Conservation (phyloP, 2,888 invertebrate species). For the Apoderus coryli region DNA sequence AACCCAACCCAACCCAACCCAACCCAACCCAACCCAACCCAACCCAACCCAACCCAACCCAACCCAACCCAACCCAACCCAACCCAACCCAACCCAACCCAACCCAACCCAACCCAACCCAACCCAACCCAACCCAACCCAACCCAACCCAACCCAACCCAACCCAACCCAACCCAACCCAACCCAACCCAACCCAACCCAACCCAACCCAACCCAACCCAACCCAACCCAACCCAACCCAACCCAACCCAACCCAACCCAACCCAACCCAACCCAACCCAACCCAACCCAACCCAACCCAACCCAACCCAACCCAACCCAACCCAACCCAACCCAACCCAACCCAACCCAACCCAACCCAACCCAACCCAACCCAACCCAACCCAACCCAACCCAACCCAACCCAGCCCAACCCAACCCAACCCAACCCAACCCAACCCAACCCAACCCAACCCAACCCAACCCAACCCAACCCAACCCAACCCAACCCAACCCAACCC, state of each 20-base stretch:
- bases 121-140: slow-evolving; percentile 16
- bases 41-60: slow-evolving; percentile 13
- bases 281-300: slow-evolving; percentile 13
- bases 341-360: too few relatives aligned
- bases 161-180: slow-evolving; percentile 17
- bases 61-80: slow-evolving; percentile 15
- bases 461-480: too few relatives aligned
- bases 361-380: too few relatives aligned
- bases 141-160: slow-evolving; percentile 16
- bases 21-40: slow-evolving; percentile 10
- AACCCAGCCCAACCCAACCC: too few relatives aligned
- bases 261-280: slow-evolving; percentile 14
- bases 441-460: too few relatives aligned
- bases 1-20: slow-evolving; percentile 11
- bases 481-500: too few relatives aligned
- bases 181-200: slow-evolving; percentile 17
- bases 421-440: too few relatives aligned
- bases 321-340: slow-evolving; percentile 16
- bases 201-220: slow-evolving; percentile 17
- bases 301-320: slow-evolving; percentile 13
- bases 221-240: slow-evolving; percentile 16
- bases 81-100: slow-evolving; percentile 16
- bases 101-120: slow-evolving; percentile 16
- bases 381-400: too few relatives aligned
- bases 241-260: slow-evolving; percentile 16